Evolutionary conservation across 2,797 vertebrate genomes (phyloP), one percentile per base, ranked within the genome.

Genomic region (Parotocinclus haroldoi): DNA sequence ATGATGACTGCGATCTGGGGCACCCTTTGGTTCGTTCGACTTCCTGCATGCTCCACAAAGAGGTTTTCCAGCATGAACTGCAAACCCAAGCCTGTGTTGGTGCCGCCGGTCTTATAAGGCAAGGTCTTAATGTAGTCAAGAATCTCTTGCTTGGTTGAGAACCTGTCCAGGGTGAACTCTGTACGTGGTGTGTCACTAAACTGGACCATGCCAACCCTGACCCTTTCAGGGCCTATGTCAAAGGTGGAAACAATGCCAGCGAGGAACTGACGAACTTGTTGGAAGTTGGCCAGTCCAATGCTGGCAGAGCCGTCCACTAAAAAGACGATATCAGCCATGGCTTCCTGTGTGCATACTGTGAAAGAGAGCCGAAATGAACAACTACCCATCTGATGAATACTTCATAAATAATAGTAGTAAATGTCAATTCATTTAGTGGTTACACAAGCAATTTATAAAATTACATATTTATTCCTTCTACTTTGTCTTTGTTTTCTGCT

Each of bases 1-100:
- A 98, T 79, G 49, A 94, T 92, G 85, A 95, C 69, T 63, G 93
- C 84, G 76, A 93, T 84, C 87, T 95, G 94, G 9, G 89, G 86
- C 45, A 89, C 81, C 36, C 91, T 91, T 40, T 89, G 85, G 9
- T 78, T 70, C 3, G 86, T 90, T 53, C 93, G 91, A 88, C 93
- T 95, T 78, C 94, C 94, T 0, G 92, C 86, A 54, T 87, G 87
- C 81, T 83, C 72, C 70, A 81, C 86, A 77, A 97, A 83, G 65
- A 94, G 93, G 42, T 83, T 82, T 42, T 81, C 86, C 36, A 89
- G 90, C 78, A 95, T 70, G 80, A 90, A 92, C 51, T 92, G 90
- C 89, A 96, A 85, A 80, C 92, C 93, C 84, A 86, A 73, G 84
- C 91, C 92, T 0, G 91, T 94, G 76, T 85, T 76, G 57, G 87